Conservation (phyloP, 2,888 invertebrate species). For the Perdita meconis region DNA sequence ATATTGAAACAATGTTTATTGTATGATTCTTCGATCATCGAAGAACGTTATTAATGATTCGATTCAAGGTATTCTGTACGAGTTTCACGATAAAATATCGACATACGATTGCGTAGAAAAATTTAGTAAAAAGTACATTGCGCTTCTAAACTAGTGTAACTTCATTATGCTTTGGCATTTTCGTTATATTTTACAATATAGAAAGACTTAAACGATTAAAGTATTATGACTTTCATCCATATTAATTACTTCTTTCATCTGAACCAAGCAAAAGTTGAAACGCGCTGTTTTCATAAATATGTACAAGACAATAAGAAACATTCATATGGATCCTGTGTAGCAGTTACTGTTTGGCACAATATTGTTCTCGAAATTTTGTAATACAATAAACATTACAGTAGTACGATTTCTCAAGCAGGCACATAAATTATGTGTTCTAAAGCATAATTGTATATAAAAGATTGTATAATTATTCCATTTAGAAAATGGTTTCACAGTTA, state of each 20-base stretch:
- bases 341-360: conserved; percentile 56
- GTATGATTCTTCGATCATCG: conserved; percentile 35
- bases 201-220: conserved; percentile 59
- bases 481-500: conserved; percentile 44
- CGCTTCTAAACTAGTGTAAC: conserved; percentile 61
- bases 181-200: conserved; percentile 59
- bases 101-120: conserved; percentile 40
- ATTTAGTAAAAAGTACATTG: conserved; percentile 52
- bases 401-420: conserved; percentile 35
- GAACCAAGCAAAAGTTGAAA: conserved; percentile 39
- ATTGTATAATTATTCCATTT: conserved; percentile 7
- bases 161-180: conserved; percentile 70
- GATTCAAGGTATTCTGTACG: conserved; percentile 37
- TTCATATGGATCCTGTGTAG: conserved; percentile 39
- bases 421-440: conserved; percentile 39
- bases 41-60: conserved; percentile 36
- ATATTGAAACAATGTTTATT: conserved; percentile 37
- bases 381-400: conserved; percentile 42
- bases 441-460: conserved; percentile 34
- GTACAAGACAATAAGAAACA: conserved; percentile 40
- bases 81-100: conserved; percentile 37
- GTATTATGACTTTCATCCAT: conserved; percentile 47
- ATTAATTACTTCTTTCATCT: conserved; percentile 44
- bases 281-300: conserved; percentile 29
- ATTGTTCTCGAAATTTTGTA: conserved; percentile 44